Conservation (phyloP, 2,888 invertebrate species). For the Fragum sueziense region DNA sequence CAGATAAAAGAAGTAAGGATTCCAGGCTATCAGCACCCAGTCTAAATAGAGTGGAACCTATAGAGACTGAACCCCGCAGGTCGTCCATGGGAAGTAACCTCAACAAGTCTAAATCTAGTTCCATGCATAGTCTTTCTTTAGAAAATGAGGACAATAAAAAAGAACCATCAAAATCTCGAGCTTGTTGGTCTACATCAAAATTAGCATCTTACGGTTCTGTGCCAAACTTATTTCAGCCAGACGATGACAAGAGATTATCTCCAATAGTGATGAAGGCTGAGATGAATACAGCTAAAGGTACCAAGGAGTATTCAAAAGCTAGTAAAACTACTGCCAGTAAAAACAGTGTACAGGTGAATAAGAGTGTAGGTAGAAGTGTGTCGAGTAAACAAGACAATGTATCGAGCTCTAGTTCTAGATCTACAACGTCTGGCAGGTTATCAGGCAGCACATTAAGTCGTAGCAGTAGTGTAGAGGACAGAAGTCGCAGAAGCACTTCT, state of each 20-base stretch:
- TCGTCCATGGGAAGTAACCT: constrained; percentile 49
- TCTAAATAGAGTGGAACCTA: constrained; percentile 28
- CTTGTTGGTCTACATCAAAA: constrained; percentile 52
- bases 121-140: constrained; percentile 44
- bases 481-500: constrained; percentile 34
- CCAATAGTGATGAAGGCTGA: constrained; percentile 19
- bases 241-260: constrained; percentile 55
- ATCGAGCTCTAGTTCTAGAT: neutral
- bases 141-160: constrained; percentile 32
- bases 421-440: neutral
- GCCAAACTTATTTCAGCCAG: constrained; percentile 62
- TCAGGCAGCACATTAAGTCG: constrained; percentile 1
- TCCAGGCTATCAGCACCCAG: constrained; percentile 43
- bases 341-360: neutral
- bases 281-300: neutral
- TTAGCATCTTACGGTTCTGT: constrained; percentile 67
- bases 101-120: constrained; percentile 54
- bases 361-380: constrained; percentile 18
- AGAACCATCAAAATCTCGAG: constrained; percentile 39
- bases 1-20: constrained; percentile 43
- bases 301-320: neutral
- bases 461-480: constrained; percentile 19
- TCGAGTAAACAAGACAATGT: constrained; percentile 11
- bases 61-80: constrained; percentile 30
- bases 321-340: neutral